These are phyloP conservation scores for Nowickia ferox DNA, from an alignment of 2,888 invertebrate genomes.

Conservation along the genomic window DNA sequence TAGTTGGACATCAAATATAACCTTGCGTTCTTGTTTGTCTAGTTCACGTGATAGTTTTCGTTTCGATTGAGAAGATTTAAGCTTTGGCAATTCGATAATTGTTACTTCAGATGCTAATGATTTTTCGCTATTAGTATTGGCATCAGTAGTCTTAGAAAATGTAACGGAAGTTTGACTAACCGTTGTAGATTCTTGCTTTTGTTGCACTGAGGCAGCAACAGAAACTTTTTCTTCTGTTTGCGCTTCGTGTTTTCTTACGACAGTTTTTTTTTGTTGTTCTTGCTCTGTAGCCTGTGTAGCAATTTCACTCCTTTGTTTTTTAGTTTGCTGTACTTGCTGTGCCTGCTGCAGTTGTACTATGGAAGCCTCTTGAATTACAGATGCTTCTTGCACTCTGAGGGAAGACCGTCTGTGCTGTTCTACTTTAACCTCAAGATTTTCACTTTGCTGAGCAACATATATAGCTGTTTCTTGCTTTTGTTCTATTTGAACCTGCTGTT, in stretches of 20 bases:
- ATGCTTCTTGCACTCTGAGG: slow-evolving; percentile 61
- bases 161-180: slow-evolving; percentile 40
- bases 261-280: slow-evolving; percentile 16
- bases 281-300: slow-evolving; percentile 13
- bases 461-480: slow-evolving; percentile 11
- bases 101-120: slow-evolving; percentile 48
- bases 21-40: slow-evolving; percentile 82
- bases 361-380: neutral
- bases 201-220: slow-evolving; percentile 30
- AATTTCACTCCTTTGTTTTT: slow-evolving; percentile 25
- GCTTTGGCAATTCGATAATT: slow-evolving; percentile 67
- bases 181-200: slow-evolving; percentile 24
- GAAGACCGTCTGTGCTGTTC: slow-evolving; percentile 65
- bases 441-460: slow-evolving; percentile 36
- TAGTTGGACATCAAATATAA: slow-evolving; percentile 84
- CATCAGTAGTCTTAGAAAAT: slow-evolving; percentile 9
- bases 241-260: slow-evolving; percentile 38
- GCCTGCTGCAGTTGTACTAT: slow-evolving; percentile 21
- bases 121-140: slow-evolving; percentile 31
- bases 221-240: slow-evolving; percentile 27
- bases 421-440: slow-evolving; percentile 47
- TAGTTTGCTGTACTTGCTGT: slow-evolving; percentile 4
- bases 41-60: slow-evolving; percentile 53
- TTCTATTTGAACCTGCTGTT: neutral
- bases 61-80: slow-evolving; percentile 65